Base-by-base conservation (phyloP, 1,140 invertebrate species). In the Augochlora pura region DNA sequence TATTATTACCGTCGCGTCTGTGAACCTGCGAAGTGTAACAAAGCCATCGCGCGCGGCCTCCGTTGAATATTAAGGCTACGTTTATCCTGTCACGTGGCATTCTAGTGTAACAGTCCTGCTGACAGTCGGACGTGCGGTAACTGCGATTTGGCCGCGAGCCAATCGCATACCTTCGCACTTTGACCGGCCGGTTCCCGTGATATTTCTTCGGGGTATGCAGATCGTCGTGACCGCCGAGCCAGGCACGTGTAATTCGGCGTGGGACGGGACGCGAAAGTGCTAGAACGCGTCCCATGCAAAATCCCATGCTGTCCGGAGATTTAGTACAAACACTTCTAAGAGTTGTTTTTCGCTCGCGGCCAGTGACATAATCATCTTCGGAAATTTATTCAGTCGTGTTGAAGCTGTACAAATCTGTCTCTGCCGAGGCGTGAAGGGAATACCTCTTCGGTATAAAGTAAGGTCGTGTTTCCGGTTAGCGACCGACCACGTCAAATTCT, bases 1-100 rank as follows among this genome's bases (percentile, higher is more conserved):
- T 49, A 57, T 67, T 76, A 46, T 60, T 60, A 63, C n/a, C 57
- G 46, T 62, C 75, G 42, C 63, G 67, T 32, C 32, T 38, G 32
- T 23, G 25, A 59, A 74, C 60, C 14, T 21, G 54, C 39, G 18
- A 83, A 83, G 25, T 84, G 54, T 83, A 84, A 84, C 71, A 73
- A n/a, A 84, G 62, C 62, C 27, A 80, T 76, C 75, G 66, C 71
- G 66, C 71, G 52, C 38, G 46, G 27, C 57, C n/a, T 57, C 32
- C 62, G 27, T 5, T 59, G 32, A 57, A 59, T 32, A 49, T 83
- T 63, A 81, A 83, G 63, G 62, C 16, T 23, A 42, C 54, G 60
- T 71, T 69, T 74, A 84, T 84, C 83, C 74, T 54, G 75, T 82
- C 83, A 82, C 83, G 66, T 74, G 60, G 54, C 46, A 70, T 86